Conservation (phyloP, 2,888 invertebrate genomes). For the Microctonus aethiopoides region DNA sequence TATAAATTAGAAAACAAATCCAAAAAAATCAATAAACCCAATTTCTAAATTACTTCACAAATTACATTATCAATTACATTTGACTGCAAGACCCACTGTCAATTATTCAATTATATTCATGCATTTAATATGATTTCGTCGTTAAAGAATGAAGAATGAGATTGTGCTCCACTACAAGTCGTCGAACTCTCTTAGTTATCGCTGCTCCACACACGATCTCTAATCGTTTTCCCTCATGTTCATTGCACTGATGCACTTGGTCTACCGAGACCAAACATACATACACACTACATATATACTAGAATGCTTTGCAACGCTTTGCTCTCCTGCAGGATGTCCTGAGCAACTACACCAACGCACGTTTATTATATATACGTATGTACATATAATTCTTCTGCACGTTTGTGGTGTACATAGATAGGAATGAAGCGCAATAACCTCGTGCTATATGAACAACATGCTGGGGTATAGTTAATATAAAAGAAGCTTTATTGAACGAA, state of each 20-base stretch:
- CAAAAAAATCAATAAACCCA: neutral
- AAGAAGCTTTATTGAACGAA: slow-evolving; percentile 8
- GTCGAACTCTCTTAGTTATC: neutral
- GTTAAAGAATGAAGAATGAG: neutral
- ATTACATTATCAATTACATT: neutral
- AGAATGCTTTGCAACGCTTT: neutral
- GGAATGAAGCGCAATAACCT: slow-evolving; percentile 41
- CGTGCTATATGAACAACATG: slow-evolving; percentile 3
- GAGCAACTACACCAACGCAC: slow-evolving; percentile 37
- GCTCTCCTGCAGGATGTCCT: slow-evolving; percentile 36
- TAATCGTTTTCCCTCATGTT: neutral
- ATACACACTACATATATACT: neutral
- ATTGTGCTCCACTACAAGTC: neutral
- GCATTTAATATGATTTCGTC: neutral
- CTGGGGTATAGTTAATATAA: neutral
- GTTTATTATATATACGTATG: slow-evolving; percentile 11
- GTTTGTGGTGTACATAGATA: slow-evolving; percentile 29
- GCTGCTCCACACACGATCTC: neutral
- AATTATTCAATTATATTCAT: neutral
- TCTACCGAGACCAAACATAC: neutral
- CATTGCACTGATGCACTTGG: neutral
- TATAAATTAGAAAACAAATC: neutral
- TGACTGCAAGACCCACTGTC: neutral
- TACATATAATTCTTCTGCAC: no score
- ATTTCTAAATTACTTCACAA: neutral